Conservation (phyloP, 2,113 vertebrate species). For the Chamaea fasciata region DNA sequence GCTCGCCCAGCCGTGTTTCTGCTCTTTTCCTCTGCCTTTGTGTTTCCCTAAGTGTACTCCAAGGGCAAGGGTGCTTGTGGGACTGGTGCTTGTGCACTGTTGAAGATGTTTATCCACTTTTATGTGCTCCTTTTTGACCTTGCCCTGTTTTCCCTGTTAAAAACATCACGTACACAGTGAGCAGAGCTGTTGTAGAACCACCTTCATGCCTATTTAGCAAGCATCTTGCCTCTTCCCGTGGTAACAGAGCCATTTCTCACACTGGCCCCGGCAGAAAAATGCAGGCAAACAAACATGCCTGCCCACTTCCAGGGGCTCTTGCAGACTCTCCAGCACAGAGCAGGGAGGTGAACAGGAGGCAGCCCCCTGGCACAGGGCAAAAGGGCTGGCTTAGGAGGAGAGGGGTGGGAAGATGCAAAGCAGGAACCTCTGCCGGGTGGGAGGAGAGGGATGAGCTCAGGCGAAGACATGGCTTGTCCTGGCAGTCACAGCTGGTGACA, state of each 20-base stretch:
- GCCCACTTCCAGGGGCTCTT: neutral
- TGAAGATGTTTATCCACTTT: neutral
- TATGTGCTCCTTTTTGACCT: neutral
- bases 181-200: neutral
- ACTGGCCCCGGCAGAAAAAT: neutral
- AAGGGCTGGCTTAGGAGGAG: neutral
- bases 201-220: neutral
- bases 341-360: neutral
- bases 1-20: neutral
- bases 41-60: neutral
- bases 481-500: neutral
- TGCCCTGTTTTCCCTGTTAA: neutral
- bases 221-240: neutral
- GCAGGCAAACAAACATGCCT: neutral
- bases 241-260: neutral
- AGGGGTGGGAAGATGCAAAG: neutral
- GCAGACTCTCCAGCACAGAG: neutral
- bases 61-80: neutral
- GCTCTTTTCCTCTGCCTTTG: neutral
- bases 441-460: neutral
- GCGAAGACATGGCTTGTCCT: neutral
- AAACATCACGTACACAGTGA: fast-evolving
- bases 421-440: neutral
- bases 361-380: neutral
- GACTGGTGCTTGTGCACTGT: fast-evolving